Percentiles rank a stretch among this genome's conserved stretches.
Evolutionary conservation across 2,888 invertebrate species (phyloP).

Genomic region (Helicoverpa assulta): DNA sequence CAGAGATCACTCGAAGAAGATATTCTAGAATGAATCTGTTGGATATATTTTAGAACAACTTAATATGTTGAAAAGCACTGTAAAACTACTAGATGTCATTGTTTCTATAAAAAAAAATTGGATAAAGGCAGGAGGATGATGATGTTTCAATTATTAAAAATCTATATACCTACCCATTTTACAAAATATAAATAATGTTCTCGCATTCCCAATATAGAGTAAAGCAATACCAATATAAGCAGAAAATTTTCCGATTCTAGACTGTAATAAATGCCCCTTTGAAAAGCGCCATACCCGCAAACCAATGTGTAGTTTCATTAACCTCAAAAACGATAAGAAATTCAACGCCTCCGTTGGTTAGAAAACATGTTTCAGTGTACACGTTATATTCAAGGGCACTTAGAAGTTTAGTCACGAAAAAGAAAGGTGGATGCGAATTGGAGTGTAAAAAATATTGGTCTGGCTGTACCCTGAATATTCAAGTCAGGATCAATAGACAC

Average conservation of each 20-base stretch:
- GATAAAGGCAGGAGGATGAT: too few relatives aligned
- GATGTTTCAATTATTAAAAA: too few relatives aligned
- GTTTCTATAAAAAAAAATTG: too few relatives aligned
- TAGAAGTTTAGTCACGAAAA: conserved; percentile 73
- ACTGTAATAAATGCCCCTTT: conserved; percentile 6
- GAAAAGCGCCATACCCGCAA: conserved; percentile 9
- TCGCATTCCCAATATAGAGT: too few relatives aligned
- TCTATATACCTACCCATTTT: too few relatives aligned
- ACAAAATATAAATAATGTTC: too few relatives aligned
- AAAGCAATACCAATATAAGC: neutral
- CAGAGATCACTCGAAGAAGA: neutral
- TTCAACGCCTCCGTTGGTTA: conserved; percentile 47
- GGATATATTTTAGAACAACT: neutral
- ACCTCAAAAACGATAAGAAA: conserved; percentile 45
- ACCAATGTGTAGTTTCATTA: conserved; percentile 50
- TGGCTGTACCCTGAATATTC: conserved; percentile 69
- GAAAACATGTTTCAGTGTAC: conserved; percentile 60
- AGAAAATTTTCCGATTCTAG: neutral
- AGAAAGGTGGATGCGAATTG: conserved; percentile 72
- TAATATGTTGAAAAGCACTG: neutral
- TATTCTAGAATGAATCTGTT: neutral
- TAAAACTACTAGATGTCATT: too few relatives aligned
- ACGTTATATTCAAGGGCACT: conserved; percentile 65
- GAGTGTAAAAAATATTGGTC: conserved; percentile 73
- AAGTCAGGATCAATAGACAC: conserved; percentile 69